Percentiles rank a stretch among this genome's conserved stretches.
phyloP scores from a whole-genome alignment of 1,140 invertebrate species.

The Cataglyphis hispanica region DNA sequence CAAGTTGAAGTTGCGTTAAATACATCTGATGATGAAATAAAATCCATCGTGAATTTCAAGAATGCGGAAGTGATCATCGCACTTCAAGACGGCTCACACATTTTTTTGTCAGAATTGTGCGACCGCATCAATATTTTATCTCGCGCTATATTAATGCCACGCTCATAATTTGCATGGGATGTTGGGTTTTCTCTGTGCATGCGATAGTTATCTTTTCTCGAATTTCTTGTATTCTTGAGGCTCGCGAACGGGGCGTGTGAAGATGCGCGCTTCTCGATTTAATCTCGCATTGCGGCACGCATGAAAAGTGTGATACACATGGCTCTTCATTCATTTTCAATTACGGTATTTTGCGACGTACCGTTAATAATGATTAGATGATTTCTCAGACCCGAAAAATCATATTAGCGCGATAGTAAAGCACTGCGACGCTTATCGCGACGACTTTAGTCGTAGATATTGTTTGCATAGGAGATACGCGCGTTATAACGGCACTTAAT shows the following conservation, averaged over 20 bases:
- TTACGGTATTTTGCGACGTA: slow-evolving; percentile 51
- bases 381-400: slow-evolving; percentile 18
- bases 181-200: background rate
- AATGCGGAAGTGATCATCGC: slow-evolving; percentile 7
- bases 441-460: background rate
- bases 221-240: slow-evolving; percentile 15
- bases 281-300: slow-evolving; percentile 1
- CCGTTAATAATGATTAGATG: slow-evolving; percentile 48
- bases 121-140: slow-evolving; percentile 6
- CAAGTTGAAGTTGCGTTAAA: background rate
- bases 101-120: slow-evolving; percentile 33
- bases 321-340: slow-evolving; percentile 45
- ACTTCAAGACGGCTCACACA: slow-evolving; percentile 12
- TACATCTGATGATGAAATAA: background rate
- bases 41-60: background rate
- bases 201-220: slow-evolving; percentile 39
- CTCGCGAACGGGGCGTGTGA: slow-evolving; percentile 32
- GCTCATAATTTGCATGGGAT: background rate
- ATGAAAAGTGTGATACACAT: slow-evolving; percentile 40
- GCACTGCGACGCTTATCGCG: slow-evolving; percentile 34
- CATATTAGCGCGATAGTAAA: slow-evolving; percentile 5
- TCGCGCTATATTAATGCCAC: background rate
- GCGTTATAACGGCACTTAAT: slow-evolving; percentile 31
- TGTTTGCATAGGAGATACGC: slow-evolving; percentile 57
- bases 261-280: slow-evolving; percentile 28